A percentile compares a stretch with the other conserved stretches of the same genome.
Conservation (phyloP, 2,113 vertebrate species). For the Furnarius figulus region DNA sequence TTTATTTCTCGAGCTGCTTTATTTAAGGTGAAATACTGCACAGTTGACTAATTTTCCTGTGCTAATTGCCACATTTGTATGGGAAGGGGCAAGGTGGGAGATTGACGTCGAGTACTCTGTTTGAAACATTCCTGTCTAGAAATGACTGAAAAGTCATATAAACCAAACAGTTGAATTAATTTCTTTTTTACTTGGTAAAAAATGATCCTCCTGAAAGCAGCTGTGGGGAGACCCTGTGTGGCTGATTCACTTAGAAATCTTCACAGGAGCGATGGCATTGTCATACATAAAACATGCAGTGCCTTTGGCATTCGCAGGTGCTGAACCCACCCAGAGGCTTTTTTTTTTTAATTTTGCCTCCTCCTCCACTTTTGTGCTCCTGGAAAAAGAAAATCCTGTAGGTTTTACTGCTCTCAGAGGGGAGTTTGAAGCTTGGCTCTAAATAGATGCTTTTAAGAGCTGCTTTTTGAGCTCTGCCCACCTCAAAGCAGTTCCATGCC, state of each 20-base stretch:
- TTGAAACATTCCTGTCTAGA: not conserved
- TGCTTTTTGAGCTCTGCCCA: not conserved
- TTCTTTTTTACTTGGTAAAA: not conserved
- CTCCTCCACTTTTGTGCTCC: not conserved
- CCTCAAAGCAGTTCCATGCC: not conserved
- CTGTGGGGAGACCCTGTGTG: not conserved
- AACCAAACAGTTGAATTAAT: not conserved
- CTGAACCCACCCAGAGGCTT: not conserved
- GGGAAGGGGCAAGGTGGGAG: not conserved
- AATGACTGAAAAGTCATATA: not conserved
- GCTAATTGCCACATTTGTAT: slow-evolving; percentile 4
- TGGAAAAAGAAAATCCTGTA: not conserved
- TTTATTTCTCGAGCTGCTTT: slow-evolving; percentile 35
- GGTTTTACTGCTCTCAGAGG: not conserved
- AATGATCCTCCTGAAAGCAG: not conserved
- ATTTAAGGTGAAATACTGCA: slow-evolving; percentile 18
- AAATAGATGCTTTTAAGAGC: not conserved
- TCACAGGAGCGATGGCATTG: not conserved
- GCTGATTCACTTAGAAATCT: not conserved
- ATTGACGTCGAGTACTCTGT: not conserved
- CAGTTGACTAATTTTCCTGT: slow-evolving; percentile 9
- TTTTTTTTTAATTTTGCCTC: no score
- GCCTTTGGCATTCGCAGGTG: not conserved
- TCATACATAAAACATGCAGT: not conserved
- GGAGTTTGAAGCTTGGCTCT: not conserved